phyloP scores from a whole-genome alignment of 2,113 vertebrate genomes.

The Tetrax tetrax region DNA sequence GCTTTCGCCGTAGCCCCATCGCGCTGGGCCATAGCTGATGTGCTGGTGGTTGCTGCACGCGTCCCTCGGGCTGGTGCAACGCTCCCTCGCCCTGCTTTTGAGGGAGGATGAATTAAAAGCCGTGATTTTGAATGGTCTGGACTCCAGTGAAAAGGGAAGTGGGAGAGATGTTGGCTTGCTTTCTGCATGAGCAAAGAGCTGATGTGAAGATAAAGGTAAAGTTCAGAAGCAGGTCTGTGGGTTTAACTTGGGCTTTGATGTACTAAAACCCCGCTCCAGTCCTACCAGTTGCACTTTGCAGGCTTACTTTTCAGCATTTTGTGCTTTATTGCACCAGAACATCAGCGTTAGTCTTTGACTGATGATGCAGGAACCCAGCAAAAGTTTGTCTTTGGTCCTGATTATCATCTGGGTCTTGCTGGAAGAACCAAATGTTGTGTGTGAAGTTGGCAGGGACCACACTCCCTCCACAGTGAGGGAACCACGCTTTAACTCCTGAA shows the following conservation, averaged over 20 bases:
- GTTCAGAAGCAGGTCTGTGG: not conserved
- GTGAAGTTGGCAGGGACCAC: not conserved
- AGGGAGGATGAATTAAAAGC: not conserved
- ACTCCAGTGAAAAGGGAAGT: not conserved
- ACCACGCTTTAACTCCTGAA: not conserved
- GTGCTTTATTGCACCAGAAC: not conserved
- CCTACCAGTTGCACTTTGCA: not conserved
- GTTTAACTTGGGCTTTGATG: not conserved
- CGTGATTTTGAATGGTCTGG: not conserved
- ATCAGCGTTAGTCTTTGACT: not conserved
- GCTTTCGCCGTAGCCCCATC: fast-evolving
- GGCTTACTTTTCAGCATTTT: not conserved
- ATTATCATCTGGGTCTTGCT: not conserved
- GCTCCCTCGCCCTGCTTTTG: not conserved
- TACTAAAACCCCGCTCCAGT: not conserved
- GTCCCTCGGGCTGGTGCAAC: fast-evolving
- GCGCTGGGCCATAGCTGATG: not conserved
- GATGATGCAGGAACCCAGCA: not conserved
- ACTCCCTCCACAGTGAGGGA: not conserved
- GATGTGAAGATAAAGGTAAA: not conserved
- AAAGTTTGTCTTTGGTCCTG: not conserved
- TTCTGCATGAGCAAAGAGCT: not conserved
- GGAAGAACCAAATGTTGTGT: not conserved
- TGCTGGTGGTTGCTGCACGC: not conserved
- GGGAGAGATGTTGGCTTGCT: not conserved